phyloP scores from a whole-genome alignment of 2,113 vertebrate genomes.

The Camelus dromedarius region DNA sequence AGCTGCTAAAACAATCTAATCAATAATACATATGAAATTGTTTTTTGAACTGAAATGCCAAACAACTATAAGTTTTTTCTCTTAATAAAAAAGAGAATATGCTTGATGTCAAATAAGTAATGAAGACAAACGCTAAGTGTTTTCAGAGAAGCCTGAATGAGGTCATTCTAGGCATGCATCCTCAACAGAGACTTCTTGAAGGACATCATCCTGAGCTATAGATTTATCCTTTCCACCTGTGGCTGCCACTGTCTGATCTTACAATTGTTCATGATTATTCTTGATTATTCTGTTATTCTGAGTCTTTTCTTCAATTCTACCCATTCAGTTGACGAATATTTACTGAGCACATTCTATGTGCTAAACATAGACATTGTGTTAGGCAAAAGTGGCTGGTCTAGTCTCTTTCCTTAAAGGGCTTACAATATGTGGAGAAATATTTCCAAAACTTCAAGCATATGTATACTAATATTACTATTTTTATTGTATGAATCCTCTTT shows the following conservation, averaged over 20 bases:
- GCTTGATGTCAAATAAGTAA: conserved; percentile 23
- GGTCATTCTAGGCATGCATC: neutral
- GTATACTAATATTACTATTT: neutral
- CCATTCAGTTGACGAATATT: neutral
- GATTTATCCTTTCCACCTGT: neutral
- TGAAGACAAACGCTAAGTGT: neutral
- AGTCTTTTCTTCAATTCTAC: neutral
- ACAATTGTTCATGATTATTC: neutral
- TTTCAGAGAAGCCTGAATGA: neutral
- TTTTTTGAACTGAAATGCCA: conserved; percentile 52
- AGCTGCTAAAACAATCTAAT: conserved; percentile 44
- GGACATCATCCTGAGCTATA: neutral
- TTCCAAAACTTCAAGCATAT: neutral
- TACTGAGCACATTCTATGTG: neutral
- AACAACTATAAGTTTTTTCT: conserved; percentile 29
- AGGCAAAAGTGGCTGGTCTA: neutral
- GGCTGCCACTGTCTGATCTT: neutral
- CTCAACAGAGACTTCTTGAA: neutral
- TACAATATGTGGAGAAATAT: neutral
- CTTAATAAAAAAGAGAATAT: conserved; percentile 14
- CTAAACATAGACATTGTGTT: neutral
- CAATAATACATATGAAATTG: conserved; percentile 52
- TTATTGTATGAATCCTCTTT: neutral
- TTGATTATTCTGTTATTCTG: conserved; percentile 21
- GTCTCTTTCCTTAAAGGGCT: neutral